Evolutionary conservation across 2,797 vertebrate genomes (phyloP).

Genomic region (Alauda arvensis): DNA sequence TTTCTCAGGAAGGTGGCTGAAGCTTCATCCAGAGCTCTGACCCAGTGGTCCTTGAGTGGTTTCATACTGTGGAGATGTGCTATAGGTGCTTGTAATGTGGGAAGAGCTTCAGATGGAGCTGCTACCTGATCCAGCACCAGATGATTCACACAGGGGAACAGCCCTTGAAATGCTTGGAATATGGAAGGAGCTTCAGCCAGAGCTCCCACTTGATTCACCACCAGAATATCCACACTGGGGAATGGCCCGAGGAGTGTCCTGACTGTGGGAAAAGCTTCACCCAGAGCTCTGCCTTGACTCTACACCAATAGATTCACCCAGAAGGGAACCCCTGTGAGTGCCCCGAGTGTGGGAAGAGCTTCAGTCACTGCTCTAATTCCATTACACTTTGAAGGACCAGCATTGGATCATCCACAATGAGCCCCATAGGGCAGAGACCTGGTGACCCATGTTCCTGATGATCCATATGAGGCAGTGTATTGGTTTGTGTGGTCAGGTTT

Average conservation of each 20-base stretch:
- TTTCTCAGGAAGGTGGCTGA: neutral
- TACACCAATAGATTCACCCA: neutral
- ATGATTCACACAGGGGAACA: neutral
- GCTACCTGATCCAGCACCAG: neutral
- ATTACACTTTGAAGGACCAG: neutral
- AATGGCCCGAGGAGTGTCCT: neutral
- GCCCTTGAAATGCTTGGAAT: too few relatives aligned
- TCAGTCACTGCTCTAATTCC: neutral
- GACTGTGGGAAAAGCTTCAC: neutral
- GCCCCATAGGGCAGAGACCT: neutral
- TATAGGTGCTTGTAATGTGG: neutral
- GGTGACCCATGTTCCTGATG: neutral
- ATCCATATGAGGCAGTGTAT: neutral
- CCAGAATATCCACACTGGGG: neutral
- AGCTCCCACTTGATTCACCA: neutral
- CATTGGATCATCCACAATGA: neutral
- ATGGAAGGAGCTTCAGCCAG: neutral
- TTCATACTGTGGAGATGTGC: too few relatives aligned
- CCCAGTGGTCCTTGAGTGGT: neutral
- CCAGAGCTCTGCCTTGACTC: neutral
- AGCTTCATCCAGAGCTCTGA: neutral
- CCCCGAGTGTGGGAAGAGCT: neutral
- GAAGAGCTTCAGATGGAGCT: neutral
- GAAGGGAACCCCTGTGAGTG: neutral
- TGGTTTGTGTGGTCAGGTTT: neutral